Evolutionary conservation across 2,797 vertebrate genomes (phyloP).

Genomic region (Cynopterus sphinx): DNA sequence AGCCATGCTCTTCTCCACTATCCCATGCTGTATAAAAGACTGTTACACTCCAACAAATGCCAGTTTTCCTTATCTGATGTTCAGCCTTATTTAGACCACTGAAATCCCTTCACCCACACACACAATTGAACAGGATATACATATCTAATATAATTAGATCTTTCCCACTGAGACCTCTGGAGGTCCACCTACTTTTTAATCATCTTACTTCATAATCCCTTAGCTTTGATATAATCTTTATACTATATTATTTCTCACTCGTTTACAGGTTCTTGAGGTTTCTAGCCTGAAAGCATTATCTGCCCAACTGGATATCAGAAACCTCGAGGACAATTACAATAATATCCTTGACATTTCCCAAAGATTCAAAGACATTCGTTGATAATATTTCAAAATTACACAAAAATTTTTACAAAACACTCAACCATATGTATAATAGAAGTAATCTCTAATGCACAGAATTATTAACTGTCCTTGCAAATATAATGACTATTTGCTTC

Average conservation of each 20-base stretch:
- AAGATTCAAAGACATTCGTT: not conserved
- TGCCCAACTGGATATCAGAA: not conserved
- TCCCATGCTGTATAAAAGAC: not conserved
- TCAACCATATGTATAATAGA: not conserved
- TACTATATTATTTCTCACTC: not conserved
- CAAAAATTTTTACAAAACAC: not conserved
- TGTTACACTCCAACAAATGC: not conserved
- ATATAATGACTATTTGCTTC: not conserved
- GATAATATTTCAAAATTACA: not conserved
- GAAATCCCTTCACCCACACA: not conserved
- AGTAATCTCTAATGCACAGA: not conserved
- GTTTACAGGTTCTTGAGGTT: not conserved
- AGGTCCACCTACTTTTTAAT: not conserved
- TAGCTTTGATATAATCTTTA: not conserved
- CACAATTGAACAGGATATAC: not conserved
- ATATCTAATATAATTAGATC: not conserved
- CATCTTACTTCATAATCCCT: not conserved
- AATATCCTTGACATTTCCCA: not conserved
- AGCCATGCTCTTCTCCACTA: not conserved
- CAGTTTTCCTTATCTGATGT: not conserved
- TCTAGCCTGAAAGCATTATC: not conserved
- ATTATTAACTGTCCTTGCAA: not conserved
- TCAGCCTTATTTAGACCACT: not conserved
- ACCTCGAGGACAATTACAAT: not conserved
- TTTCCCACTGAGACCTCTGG: not conserved